Evolutionary conservation across 2,113 vertebrate species (phyloP).

Genomic region (Axis porcinus): DNA sequence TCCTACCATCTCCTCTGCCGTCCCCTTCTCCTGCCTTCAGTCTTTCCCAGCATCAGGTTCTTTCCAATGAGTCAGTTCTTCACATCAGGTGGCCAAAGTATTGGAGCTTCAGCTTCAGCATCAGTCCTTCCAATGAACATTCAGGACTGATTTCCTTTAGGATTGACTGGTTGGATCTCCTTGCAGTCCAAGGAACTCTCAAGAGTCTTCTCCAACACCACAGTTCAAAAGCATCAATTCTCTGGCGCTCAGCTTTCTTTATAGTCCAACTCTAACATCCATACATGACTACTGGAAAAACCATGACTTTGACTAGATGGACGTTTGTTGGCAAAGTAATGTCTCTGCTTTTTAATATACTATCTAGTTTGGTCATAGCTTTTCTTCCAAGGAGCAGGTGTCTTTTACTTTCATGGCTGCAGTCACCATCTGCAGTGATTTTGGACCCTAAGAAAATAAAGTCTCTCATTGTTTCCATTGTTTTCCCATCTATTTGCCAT

Average conservation of each 20-base stretch:
- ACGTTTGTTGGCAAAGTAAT: not conserved
- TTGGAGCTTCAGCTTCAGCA: not conserved
- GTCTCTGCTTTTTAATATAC: not conserved
- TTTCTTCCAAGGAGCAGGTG: not conserved
- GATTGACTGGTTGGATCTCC: not conserved
- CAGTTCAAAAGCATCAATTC: not conserved
- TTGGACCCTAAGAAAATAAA: not conserved
- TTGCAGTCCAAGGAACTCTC: not conserved
- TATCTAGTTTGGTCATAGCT: not conserved
- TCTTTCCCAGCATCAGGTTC: not conserved
- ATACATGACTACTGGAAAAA: not conserved
- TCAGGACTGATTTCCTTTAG: not conserved
- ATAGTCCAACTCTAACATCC: not conserved
- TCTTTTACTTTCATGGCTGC: not conserved
- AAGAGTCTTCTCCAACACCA: not conserved
- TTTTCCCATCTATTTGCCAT: not conserved
- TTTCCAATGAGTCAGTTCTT: not conserved
- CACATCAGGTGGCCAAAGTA: not conserved
- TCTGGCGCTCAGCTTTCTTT: rapidly evolving
- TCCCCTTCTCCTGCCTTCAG: not conserved
- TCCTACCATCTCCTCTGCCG: not conserved
- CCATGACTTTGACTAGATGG: not conserved
- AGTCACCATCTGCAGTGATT: not conserved
- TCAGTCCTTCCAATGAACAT: not conserved
- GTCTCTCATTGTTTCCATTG: not conserved